A percentile compares a stretch with the other conserved stretches of the same genome.
These are phyloP conservation scores for Pachliopta kotzebuea DNA, from an alignment of 2,888 invertebrate species.

Conservation along the genomic window DNA sequence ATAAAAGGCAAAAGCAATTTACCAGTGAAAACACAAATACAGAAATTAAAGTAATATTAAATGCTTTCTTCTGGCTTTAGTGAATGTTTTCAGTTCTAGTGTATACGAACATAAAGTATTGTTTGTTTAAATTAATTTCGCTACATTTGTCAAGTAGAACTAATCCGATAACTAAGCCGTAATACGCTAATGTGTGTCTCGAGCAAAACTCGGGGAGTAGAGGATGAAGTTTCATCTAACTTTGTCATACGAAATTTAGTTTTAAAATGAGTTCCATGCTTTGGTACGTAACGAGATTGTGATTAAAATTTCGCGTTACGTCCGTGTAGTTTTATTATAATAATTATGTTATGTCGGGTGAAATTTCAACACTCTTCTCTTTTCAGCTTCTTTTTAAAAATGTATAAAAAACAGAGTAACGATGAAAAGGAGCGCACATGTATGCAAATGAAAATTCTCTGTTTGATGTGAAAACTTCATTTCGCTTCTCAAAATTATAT, in stretches of 20 bases:
- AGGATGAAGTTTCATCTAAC: constrained; percentile 22
- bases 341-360: constrained; percentile 13
- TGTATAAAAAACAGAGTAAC: background rate
- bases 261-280: constrained; percentile 27
- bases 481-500: too few relatives aligned
- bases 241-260: constrained; percentile 29
- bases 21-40: too few relatives aligned
- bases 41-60: too few relatives aligned
- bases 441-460: background rate
- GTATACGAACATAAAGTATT: background rate
- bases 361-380: background rate
- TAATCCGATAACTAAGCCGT: constrained; percentile 23
- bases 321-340: constrained; percentile 15
- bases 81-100: background rate
- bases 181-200: constrained; percentile 18
- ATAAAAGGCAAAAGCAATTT: too few relatives aligned
- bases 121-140: background rate
- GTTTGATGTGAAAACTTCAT: too few relatives aligned
- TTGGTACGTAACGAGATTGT: constrained; percentile 18
- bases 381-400: background rate
- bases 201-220: constrained; percentile 5
- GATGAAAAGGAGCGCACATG: background rate
- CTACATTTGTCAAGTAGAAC: constrained; percentile 12
- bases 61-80: too few relatives aligned
- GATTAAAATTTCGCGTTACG: constrained; percentile 22